Evolutionary conservation across 2,888 invertebrate genomes (phyloP).

Genomic region (Lomographa bimaculata): DNA sequence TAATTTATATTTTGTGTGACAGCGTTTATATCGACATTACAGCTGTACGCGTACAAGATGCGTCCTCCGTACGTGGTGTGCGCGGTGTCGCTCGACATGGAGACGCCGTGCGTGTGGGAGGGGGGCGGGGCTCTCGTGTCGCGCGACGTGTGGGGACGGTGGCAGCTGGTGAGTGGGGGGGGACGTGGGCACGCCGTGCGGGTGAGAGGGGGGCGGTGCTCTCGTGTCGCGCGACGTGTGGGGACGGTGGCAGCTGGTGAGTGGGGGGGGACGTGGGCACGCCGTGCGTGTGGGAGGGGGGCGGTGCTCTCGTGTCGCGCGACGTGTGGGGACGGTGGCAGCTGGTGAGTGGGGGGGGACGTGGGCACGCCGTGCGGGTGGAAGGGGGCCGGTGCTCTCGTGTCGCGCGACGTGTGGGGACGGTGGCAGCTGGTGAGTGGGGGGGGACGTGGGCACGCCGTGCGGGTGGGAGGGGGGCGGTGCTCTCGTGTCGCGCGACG

Average conservation of each 20-base stretch:
- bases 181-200: slow-evolving; percentile 46
- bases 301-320: slow-evolving; percentile 52
- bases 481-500: slow-evolving; percentile 55
- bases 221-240: slow-evolving; percentile 59
- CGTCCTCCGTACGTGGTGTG: slow-evolving; percentile 65
- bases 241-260: slow-evolving; percentile 67
- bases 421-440: slow-evolving; percentile 63
- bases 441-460: slow-evolving; percentile 34
- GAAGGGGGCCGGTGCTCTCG: slow-evolving; percentile 58
- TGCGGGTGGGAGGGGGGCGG: slow-evolving; percentile 66
- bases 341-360: slow-evolving; percentile 51
- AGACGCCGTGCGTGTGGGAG: slow-evolving; percentile 58
- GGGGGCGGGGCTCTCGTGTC: slow-evolving; percentile 58
- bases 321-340: slow-evolving; percentile 70
- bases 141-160: slow-evolving; percentile 64
- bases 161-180: slow-evolving; percentile 62
- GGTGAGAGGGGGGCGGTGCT: slow-evolving; percentile 61
- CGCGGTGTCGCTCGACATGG: slow-evolving; percentile 42
- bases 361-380: slow-evolving; percentile 55
- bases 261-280: slow-evolving; percentile 28
- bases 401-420: slow-evolving; percentile 62
- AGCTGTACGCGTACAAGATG: slow-evolving; percentile 55
- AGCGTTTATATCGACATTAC: too few relatives aligned
- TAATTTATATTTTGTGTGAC: too few relatives aligned
- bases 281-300: slow-evolving; percentile 65